Conservation (phyloP, 2,113 vertebrate genomes). For the Perccottus glenii region DNA sequence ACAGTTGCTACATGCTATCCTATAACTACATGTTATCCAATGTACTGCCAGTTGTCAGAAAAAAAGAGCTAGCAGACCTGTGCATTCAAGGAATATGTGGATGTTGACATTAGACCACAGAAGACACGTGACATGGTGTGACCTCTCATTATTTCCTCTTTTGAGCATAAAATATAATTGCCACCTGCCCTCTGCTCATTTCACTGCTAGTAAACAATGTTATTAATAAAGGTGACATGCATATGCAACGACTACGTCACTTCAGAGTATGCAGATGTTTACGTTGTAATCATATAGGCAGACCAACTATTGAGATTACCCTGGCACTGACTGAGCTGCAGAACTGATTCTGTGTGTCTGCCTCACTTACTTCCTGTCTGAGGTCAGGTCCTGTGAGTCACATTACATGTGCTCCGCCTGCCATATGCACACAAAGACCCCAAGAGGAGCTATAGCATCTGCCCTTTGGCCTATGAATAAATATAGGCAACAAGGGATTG, state of each 20-base stretch:
- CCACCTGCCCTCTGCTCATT: constrained; percentile 31
- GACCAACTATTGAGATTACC: constrained; percentile 14
- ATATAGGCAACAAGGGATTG: neutral
- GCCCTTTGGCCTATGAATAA: neutral
- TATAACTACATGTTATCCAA: neutral
- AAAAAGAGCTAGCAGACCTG: neutral
- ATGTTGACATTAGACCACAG: neutral
- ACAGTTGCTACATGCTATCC: no score
- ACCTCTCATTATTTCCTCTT: constrained; percentile 5
- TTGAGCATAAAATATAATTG: constrained; percentile 12
- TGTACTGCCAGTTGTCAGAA: neutral
- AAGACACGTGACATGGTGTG: constrained; percentile 11
- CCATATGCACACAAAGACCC: constrained; percentile 4
- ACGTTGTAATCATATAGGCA: constrained; percentile 2
- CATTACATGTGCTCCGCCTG: constrained; percentile 19
- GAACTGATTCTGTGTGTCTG: constrained; percentile 8
- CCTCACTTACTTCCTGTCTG: neutral
- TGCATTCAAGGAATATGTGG: neutral
- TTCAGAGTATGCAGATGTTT: constrained; percentile 3
- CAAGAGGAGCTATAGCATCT: neutral
- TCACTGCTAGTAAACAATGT: constrained; percentile 35
- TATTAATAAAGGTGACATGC: constrained; percentile 46
- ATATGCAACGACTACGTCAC: constrained; percentile 35
- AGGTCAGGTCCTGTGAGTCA: constrained; percentile 54
- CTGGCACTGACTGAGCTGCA: constrained; percentile 11